phyloP scores from a whole-genome alignment of 2,113 vertebrate species.

The Sigmodon hispidus region DNA sequence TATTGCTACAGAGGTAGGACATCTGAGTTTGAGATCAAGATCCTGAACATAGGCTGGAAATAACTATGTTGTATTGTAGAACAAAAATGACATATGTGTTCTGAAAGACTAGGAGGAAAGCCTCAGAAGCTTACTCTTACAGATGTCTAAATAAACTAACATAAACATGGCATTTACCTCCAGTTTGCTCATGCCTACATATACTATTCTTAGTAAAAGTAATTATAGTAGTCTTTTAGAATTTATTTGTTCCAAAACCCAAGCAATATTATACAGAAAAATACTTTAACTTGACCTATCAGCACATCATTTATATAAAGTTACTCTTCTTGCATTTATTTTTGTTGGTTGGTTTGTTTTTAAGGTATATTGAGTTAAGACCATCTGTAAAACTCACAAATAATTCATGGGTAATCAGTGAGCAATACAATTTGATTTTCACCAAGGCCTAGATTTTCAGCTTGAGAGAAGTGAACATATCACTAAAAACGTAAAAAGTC shows the following conservation, averaged over 20 bases:
- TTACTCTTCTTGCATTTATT: not conserved
- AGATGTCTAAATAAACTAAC: slow-evolving; percentile 29
- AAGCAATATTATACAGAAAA: slow-evolving; percentile 41
- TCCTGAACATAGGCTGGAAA: slow-evolving; percentile 8
- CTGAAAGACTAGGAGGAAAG: slow-evolving; percentile 50
- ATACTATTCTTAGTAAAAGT: not conserved
- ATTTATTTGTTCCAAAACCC: slow-evolving; percentile 44
- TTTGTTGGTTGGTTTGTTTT: not conserved
- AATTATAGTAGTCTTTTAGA: slow-evolving; percentile 44
- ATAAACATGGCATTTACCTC: not conserved
- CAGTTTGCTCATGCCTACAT: not conserved
- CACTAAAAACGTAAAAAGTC: not conserved
- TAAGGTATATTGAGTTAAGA: slow-evolving; percentile 8
- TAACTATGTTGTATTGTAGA: slow-evolving; percentile 35
- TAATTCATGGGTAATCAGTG: not conserved
- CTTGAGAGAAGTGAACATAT: not conserved
- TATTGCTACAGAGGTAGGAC: not conserved
- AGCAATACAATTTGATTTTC: slow-evolving; percentile 28
- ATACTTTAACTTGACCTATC: slow-evolving; percentile 52
- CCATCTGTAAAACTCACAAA: not conserved
- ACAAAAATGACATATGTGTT: slow-evolving; percentile 62
- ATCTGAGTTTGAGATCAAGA: slow-evolving; percentile 57
- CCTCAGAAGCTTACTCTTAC: slow-evolving; percentile 18
- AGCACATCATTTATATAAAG: slow-evolving; percentile 27
- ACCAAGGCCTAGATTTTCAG: not conserved